Percentiles rank a stretch among this genome's conserved stretches.
Conservation (phyloP, 64 coral and sea anemone species). For the Cladopsammia gracilis region DNA sequence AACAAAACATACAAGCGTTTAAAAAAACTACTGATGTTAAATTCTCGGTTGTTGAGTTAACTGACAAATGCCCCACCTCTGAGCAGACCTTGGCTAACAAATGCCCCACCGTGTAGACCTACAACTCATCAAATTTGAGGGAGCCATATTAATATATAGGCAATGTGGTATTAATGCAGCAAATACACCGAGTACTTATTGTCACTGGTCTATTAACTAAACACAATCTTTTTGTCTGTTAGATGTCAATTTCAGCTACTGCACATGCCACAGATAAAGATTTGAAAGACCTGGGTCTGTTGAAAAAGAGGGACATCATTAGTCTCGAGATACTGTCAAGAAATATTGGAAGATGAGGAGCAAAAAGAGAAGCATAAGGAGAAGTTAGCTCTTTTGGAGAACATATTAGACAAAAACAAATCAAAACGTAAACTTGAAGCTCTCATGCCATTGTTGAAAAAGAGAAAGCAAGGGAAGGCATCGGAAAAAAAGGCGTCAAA, state of each 20-base stretch:
- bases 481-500: background rate
- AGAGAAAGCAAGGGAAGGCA: background rate
- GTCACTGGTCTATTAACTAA: too few species aligned
- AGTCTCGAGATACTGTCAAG: conserved; percentile 13
- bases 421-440: conserved; percentile 20
- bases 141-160: too few species aligned
- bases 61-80: too few species aligned
- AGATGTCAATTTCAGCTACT: conserved; percentile 32
- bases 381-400: conserved; percentile 16
- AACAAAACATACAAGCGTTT: too few species aligned
- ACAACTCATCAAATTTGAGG: too few species aligned
- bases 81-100: too few species aligned
- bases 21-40: too few species aligned
- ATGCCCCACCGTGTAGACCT: too few species aligned
- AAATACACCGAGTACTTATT: background rate
- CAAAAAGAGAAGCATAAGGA: background rate
- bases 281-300: conserved; percentile 20
- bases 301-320: conserved; percentile 33
- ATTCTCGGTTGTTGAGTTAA: too few species aligned
- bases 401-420: conserved; percentile 1
- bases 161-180: background rate
- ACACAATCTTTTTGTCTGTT: conserved; percentile 14
- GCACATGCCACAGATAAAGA: conserved; percentile 46
- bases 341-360: background rate
- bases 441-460: background rate